A percentile compares a stretch with the other conserved stretches of the same genome.
These are phyloP conservation scores for Penaeus monodon DNA, from an alignment of 2,888 invertebrate species.

Conservation along the genomic window DNA sequence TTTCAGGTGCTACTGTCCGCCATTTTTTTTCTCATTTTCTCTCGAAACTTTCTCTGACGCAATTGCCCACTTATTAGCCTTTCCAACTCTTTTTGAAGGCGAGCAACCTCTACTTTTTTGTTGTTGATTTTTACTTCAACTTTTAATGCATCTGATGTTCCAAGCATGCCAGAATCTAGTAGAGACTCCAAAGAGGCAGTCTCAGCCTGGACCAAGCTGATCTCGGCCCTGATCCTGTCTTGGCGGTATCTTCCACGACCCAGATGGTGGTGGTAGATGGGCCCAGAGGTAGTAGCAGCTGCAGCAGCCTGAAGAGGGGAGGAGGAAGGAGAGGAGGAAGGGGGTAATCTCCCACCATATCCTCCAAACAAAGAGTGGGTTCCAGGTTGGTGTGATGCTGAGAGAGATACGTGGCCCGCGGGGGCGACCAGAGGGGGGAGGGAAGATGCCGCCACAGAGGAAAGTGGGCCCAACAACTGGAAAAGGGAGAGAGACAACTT, in stretches of 20 bases:
- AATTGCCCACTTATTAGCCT: slow-evolving; percentile 64
- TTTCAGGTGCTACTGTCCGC: not conserved
- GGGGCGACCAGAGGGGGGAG: slow-evolving; percentile 44
- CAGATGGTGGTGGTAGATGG: slow-evolving; percentile 24
- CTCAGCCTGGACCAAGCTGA: slow-evolving; percentile 56
- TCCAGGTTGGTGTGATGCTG: slow-evolving; percentile 45
- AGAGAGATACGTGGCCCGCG: slow-evolving; percentile 50
- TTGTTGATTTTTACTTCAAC: slow-evolving; percentile 42
- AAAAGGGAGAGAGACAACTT: slow-evolving; percentile 60
- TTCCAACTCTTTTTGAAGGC: slow-evolving; percentile 60
- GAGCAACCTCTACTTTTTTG: slow-evolving; percentile 44
- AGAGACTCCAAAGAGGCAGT: slow-evolving; percentile 52
- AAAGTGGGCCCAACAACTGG: slow-evolving; percentile 61
- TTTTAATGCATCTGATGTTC: slow-evolving; percentile 34
- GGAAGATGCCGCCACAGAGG: slow-evolving; percentile 59
- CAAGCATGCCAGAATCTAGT: slow-evolving; percentile 45
- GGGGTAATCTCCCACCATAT: slow-evolving; percentile 33
- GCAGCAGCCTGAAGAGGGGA: slow-evolving; percentile 39
- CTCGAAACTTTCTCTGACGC: slow-evolving; percentile 64
- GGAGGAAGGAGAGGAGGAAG: slow-evolving; percentile 36
- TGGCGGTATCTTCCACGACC: slow-evolving; percentile 58
- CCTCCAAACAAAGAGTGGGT: slow-evolving; percentile 44
- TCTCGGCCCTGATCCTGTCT: slow-evolving; percentile 56
- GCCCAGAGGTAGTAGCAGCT: slow-evolving; percentile 30
- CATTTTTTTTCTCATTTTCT: slow-evolving; percentile 59